phyloP scores from a whole-genome alignment of 2,888 invertebrate genomes.

The Ormyrus thymus region DNA sequence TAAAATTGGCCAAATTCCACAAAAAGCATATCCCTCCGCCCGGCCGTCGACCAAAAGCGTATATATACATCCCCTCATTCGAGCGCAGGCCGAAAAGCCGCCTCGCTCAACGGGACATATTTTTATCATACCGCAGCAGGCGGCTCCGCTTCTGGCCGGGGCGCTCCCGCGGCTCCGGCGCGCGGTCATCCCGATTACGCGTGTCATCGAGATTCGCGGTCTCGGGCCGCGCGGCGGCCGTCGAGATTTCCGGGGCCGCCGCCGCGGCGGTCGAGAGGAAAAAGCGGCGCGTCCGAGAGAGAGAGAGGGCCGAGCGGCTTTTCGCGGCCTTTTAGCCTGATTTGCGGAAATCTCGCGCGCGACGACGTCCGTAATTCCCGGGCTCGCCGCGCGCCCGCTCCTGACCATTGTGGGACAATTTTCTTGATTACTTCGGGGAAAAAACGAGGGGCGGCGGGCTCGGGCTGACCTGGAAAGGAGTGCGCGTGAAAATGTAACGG shows the following conservation, averaged over 20 bases:
- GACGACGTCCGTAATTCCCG: neutral
- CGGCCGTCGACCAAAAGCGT: too few species aligned
- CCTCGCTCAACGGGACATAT: too few species aligned
- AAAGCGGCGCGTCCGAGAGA: neutral
- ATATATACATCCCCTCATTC: too few species aligned
- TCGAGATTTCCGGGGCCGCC: neutral
- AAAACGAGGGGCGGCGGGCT: neutral
- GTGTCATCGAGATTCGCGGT: conserved; percentile 34
- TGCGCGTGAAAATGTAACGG: too few species aligned
- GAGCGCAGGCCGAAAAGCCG: too few species aligned
- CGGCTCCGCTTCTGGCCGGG: too few species aligned
- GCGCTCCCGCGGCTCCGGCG: too few species aligned
- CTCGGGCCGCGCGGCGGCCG: neutral
- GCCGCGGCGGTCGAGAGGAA: neutral
- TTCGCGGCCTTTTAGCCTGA: conserved; percentile 44
- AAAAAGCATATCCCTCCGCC: too few species aligned
- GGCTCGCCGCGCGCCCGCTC: neutral
- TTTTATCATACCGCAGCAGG: too few species aligned
- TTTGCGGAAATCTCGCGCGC: conserved; percentile 35
- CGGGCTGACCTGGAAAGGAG: too few species aligned
- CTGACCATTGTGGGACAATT: conserved; percentile 22
- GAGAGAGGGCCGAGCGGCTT: neutral
- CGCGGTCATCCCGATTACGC: conserved; percentile 36
- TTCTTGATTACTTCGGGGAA: conserved; percentile 22
- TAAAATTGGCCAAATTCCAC: too few species aligned